A percentile compares a stretch with the other conserved stretches of the same genome.
Evolutionary conservation across 1,140 invertebrate species (phyloP).

Genomic region (Popillia japonica): DNA sequence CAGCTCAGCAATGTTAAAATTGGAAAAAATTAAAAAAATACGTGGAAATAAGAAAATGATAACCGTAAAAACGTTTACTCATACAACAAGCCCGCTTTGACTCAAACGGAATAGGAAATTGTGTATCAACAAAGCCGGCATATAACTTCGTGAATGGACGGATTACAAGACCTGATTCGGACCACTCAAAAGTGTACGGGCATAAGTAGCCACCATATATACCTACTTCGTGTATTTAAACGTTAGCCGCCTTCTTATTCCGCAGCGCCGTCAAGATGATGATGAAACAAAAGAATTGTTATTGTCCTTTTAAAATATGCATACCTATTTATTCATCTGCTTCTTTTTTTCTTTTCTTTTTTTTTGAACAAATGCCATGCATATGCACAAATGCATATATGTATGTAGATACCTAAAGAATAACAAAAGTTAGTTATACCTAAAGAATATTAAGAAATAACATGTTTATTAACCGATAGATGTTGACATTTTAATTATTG

Average conservation of each 20-base stretch:
- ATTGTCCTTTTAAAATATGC: not conserved
- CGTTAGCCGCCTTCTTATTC: not conserved
- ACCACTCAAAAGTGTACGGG: not conserved
- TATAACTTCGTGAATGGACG: not conserved
- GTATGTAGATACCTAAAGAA: not conserved
- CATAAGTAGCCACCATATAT: not conserved
- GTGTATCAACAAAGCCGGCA: not conserved
- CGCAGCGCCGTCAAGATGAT: not conserved
- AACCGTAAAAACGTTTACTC: constrained; percentile 14
- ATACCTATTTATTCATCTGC: not conserved
- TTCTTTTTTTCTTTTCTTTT: no score
- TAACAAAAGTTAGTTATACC: not conserved
- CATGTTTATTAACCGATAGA: not conserved
- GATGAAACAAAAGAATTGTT: not conserved
- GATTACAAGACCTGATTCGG: constrained; percentile 3
- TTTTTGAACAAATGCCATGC: no score
- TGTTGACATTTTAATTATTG: constrained; percentile 7
- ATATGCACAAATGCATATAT: no score
- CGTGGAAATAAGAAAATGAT: not conserved
- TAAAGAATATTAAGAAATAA: not conserved
- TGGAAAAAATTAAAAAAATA: no score
- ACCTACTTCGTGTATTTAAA: not conserved
- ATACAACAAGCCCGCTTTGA: not conserved
- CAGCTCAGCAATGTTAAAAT: no score
- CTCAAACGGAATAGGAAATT: constrained; percentile 1